Evolutionary conservation across 2,797 vertebrate genomes (phyloP).

Genomic region (Babyrousa celebensis): DNA sequence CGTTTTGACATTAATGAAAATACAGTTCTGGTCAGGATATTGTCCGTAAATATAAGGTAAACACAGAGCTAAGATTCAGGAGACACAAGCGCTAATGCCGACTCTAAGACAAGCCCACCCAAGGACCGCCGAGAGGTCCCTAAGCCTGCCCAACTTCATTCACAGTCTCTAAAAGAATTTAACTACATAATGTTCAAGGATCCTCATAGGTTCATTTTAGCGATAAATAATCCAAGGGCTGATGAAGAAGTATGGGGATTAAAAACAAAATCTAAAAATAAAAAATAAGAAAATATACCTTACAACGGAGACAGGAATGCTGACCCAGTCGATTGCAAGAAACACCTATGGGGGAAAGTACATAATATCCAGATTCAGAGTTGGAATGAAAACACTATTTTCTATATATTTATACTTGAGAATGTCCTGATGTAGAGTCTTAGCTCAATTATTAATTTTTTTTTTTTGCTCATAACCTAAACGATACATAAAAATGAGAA

Average conservation of each 20-base stretch:
- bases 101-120: background rate
- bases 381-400: slow-evolving; percentile 35
- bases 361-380: slow-evolving; percentile 7
- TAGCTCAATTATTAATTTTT: background rate
- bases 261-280: background rate
- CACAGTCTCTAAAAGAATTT: slow-evolving; percentile 10
- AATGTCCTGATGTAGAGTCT: background rate
- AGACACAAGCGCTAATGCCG: background rate
- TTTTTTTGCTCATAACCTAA: background rate
- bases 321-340: slow-evolving; percentile 98
- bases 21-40: slow-evolving; percentile 4
- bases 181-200: background rate
- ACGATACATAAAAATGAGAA: background rate
- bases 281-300: slow-evolving; percentile 91
- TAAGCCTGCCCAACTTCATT: background rate
- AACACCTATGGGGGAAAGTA: slow-evolving; percentile 92
- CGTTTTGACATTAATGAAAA: slow-evolving; percentile 27
- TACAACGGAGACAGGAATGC: slow-evolving; percentile 98
- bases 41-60: background rate
- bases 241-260: background rate
- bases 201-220: background rate
- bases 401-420: slow-evolving; percentile 48
- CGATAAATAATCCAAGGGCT: background rate
- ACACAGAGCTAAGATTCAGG: background rate
- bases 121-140: background rate